Conservation (phyloP, 2,113 vertebrate species). For the Eulacestoma nigropectus region DNA sequence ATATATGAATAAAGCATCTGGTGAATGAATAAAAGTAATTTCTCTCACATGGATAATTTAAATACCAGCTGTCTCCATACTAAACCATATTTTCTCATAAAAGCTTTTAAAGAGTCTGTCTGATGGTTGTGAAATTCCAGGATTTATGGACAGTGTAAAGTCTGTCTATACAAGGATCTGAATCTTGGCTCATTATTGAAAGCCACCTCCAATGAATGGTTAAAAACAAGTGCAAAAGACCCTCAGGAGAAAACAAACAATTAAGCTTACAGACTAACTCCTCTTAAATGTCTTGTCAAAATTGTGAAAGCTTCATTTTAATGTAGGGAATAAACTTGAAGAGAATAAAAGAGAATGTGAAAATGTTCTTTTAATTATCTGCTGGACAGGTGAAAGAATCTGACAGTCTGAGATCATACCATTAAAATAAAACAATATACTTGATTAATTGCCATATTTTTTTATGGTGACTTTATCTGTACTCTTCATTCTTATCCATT, state of each 20-base stretch:
- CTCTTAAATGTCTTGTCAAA: not conserved
- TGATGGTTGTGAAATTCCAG: slow-evolving; percentile 35
- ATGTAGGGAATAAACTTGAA: not conserved
- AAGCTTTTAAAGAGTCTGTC: slow-evolving; percentile 59
- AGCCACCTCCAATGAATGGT: not conserved
- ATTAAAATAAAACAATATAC: not conserved
- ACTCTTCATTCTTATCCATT: not conserved
- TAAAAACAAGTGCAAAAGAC: slow-evolving; percentile 14
- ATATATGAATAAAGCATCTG: slow-evolving; percentile 65
- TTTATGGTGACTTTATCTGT: not conserved
- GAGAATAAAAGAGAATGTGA: not conserved
- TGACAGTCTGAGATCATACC: not conserved
- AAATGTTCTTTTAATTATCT: not conserved
- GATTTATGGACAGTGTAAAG: slow-evolving; percentile 42
- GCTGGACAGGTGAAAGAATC: not conserved
- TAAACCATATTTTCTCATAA: slow-evolving; percentile 68
- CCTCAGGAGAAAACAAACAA: slow-evolving; percentile 5
- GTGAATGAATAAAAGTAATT: slow-evolving; percentile 63
- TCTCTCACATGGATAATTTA: slow-evolving; percentile 67
- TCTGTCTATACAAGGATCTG: slow-evolving; percentile 9
- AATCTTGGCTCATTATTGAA: slow-evolving; percentile 4
- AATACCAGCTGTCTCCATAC: slow-evolving; percentile 58
- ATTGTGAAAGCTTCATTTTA: not conserved
- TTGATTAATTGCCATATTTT: not conserved
- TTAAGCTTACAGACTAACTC: not conserved